These are phyloP conservation scores for Orthosia incerta DNA, from an alignment of 2,888 invertebrate species.

Conservation along the genomic window DNA sequence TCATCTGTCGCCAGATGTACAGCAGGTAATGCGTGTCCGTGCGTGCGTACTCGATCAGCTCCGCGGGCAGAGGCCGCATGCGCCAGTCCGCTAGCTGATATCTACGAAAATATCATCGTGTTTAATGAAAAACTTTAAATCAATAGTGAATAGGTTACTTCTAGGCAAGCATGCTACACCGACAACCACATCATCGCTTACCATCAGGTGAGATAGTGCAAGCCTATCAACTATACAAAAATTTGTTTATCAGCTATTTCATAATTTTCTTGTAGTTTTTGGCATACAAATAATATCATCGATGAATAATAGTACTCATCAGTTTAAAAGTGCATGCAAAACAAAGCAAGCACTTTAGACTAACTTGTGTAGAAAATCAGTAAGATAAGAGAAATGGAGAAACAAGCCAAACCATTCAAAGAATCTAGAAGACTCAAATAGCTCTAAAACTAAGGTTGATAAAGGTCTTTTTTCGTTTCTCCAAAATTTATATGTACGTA, in stretches of 20 bases:
- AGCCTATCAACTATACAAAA: too few relatives aligned
- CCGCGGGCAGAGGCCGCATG: constrained; percentile 95
- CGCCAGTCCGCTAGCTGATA: constrained; percentile 99
- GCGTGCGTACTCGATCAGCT: constrained; percentile 96
- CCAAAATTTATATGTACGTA: not conserved
- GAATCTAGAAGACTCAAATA: not conserved
- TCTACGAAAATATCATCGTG: constrained; percentile 62
- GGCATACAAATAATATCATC: too few relatives aligned
- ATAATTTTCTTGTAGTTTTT: too few relatives aligned
- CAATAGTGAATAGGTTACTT: too few relatives aligned
- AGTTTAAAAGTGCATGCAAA: not conserved
- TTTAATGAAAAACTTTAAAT: not conserved
- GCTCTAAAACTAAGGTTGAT: not conserved
- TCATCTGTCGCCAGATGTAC: constrained; percentile 96
- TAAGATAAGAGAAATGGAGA: too few relatives aligned
- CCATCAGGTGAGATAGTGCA: too few relatives aligned
- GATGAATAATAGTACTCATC: too few relatives aligned
- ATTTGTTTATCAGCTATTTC: too few relatives aligned
- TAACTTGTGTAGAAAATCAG: not conserved
- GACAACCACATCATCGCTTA: too few relatives aligned
- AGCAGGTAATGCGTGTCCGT: constrained; percentile 98
- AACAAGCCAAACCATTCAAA: too few relatives aligned
- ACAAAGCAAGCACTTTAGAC: too few relatives aligned
- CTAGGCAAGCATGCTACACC: too few relatives aligned
- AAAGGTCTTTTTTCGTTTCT: not conserved